phyloP scores from a whole-genome alignment of 2,113 vertebrate genomes.

The Corythaixoides concolor region DNA sequence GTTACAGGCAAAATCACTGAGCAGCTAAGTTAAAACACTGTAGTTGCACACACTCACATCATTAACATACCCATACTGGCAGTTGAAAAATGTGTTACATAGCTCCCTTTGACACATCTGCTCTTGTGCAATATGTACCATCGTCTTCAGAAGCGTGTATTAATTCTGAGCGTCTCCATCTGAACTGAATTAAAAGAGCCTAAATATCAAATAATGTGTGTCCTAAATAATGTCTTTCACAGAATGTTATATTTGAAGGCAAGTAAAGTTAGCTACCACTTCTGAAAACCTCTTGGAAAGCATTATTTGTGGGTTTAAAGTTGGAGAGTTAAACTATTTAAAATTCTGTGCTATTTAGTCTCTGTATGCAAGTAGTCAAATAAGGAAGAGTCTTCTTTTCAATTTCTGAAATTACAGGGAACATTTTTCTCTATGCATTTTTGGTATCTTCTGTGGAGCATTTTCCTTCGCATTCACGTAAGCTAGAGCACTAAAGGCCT shows the following conservation, averaged over 20 bases:
- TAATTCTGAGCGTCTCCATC: not conserved
- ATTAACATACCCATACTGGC: not conserved
- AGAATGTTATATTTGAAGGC: not conserved
- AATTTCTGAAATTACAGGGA: not conserved
- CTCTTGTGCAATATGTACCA: not conserved
- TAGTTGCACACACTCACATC: not conserved
- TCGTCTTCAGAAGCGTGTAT: not conserved
- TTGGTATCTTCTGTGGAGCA: not conserved
- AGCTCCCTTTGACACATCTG: constrained; percentile 14
- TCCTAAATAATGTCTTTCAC: not conserved
- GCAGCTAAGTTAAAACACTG: not conserved
- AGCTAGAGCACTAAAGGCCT: not conserved
- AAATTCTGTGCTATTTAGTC: not conserved
- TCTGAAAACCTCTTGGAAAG: not conserved
- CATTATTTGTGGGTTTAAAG: not conserved
- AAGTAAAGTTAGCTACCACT: not conserved
- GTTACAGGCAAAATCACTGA: not conserved
- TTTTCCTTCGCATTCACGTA: not conserved
- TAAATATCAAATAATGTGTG: not conserved
- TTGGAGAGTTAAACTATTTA: not conserved
- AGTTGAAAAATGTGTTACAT: not conserved
- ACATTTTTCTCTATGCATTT: not conserved
- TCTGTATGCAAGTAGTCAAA: not conserved
- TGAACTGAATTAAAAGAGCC: not conserved
- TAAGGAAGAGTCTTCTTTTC: not conserved